These are phyloP conservation scores for Malurus leucopterus DNA, from an alignment of 2,797 vertebrate genomes.

Conservation along the genomic window DNA sequence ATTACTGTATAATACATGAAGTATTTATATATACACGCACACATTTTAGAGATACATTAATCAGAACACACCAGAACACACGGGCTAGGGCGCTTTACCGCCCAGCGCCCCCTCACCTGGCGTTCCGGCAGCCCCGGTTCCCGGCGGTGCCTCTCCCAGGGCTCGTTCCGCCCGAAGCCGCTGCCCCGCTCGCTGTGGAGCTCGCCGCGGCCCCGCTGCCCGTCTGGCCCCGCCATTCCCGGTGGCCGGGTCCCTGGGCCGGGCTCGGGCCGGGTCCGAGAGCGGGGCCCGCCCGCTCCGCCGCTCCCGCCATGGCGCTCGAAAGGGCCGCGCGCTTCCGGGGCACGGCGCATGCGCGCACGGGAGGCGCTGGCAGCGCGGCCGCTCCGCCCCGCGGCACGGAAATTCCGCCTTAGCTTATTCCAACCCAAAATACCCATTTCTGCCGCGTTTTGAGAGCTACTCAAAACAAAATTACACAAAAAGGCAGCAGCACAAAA, in stretches of 20 bases:
- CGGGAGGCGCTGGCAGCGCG: accelerated
- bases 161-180: neutral
- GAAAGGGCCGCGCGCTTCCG: neutral
- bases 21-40: neutral
- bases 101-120: neutral
- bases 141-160: neutral
- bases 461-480: neutral
- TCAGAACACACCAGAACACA: accelerated
- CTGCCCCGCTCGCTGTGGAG: neutral
- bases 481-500: constrained; percentile 19
- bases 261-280: neutral
- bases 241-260: too few species aligned
- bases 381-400: neutral
- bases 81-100: accelerated
- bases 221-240: neutral
- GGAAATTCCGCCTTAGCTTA: accelerated
- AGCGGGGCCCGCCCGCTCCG: too few species aligned
- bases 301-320: neutral
- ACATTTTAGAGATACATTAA: accelerated
- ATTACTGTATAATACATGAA: accelerated
- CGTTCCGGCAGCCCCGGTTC: neutral
- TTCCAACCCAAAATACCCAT: accelerated
- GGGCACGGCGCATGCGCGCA: neutral
- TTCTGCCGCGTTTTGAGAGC: neutral
- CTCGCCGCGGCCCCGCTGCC: neutral